Evolutionary conservation across 2,888 invertebrate species (phyloP).

Genomic region (Cryptocephalus primarius): DNA sequence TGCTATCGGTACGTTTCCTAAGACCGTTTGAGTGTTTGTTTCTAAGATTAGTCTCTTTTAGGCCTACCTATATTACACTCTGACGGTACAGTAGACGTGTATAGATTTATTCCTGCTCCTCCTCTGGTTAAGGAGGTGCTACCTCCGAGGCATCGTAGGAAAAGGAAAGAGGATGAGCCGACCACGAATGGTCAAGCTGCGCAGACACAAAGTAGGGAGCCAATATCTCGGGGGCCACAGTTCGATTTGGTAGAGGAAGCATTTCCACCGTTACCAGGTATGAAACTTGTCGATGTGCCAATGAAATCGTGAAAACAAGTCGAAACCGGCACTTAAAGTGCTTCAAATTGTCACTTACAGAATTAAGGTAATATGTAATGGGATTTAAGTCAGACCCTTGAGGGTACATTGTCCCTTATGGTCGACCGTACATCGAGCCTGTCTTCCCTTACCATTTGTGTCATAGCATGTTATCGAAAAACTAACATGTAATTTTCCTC

Average conservation of each 20-base stretch:
- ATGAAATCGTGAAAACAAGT: too few relatives aligned
- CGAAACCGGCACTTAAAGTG: too few relatives aligned
- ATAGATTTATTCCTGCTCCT: conserved; percentile 17
- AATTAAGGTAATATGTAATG: too few relatives aligned
- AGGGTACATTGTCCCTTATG: too few relatives aligned
- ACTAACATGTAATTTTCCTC: too few relatives aligned
- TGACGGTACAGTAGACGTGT: conserved; percentile 20
- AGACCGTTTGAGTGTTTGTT: not conserved
- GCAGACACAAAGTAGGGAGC: conserved; percentile 16
- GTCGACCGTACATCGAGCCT: too few relatives aligned
- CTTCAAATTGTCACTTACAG: too few relatives aligned
- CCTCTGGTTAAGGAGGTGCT: conserved; percentile 32
- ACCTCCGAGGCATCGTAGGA: conserved; percentile 37
- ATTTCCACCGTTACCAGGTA: conserved; percentile 70
- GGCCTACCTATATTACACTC: conserved; percentile 19
- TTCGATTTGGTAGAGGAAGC: conserved; percentile 71
- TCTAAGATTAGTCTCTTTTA: not conserved
- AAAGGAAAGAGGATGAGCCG: conserved; percentile 20
- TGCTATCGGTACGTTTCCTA: conserved; percentile 18
- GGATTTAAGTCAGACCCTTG: too few relatives aligned
- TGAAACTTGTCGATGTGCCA: conserved; percentile 10
- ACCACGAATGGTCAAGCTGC: conserved; percentile 9
- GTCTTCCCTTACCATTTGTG: too few relatives aligned
- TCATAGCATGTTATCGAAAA: too few relatives aligned
- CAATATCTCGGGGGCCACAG: conserved; percentile 43